A percentile compares a stretch with the other conserved stretches of the same genome.
phyloP scores from a whole-genome alignment of 2,797 vertebrate species.

The Nyctalus aviator region DNA sequence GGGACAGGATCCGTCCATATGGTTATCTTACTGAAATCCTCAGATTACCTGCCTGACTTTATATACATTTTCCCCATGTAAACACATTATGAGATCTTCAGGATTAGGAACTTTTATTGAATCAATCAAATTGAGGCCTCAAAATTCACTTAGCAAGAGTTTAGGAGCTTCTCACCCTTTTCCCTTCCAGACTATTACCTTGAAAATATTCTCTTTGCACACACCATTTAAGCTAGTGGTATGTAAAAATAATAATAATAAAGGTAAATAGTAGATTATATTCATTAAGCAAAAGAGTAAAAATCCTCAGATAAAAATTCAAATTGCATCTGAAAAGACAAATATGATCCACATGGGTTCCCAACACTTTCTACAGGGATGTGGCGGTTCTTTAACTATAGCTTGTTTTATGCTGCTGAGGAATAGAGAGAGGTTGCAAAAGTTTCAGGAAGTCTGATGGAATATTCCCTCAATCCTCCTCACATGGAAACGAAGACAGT shows the following conservation, averaged over 20 bases:
- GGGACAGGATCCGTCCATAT: background rate
- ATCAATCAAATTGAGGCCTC: background rate
- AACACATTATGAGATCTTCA: background rate
- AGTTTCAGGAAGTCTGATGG: background rate
- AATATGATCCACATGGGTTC: background rate
- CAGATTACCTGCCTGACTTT: background rate
- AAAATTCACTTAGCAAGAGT: background rate
- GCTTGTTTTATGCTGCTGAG: background rate
- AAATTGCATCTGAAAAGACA: conserved; percentile 26
- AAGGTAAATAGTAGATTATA: background rate
- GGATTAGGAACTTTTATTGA: background rate
- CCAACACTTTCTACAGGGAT: background rate
- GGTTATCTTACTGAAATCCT: conserved; percentile 5
- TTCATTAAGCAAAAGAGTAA: background rate
- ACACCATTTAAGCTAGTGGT: background rate
- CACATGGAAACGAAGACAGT: background rate
- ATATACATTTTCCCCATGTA: background rate
- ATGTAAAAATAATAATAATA: background rate
- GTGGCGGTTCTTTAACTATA: background rate
- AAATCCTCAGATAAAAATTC: conserved; percentile 1
- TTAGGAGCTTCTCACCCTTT: background rate
- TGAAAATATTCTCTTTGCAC: conserved; percentile 33
- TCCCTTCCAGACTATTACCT: background rate
- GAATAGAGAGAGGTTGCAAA: background rate
- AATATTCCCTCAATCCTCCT: background rate